phyloP scores from a whole-genome alignment of 2,888 invertebrate genomes.

The Asteroscopus sphinx region DNA sequence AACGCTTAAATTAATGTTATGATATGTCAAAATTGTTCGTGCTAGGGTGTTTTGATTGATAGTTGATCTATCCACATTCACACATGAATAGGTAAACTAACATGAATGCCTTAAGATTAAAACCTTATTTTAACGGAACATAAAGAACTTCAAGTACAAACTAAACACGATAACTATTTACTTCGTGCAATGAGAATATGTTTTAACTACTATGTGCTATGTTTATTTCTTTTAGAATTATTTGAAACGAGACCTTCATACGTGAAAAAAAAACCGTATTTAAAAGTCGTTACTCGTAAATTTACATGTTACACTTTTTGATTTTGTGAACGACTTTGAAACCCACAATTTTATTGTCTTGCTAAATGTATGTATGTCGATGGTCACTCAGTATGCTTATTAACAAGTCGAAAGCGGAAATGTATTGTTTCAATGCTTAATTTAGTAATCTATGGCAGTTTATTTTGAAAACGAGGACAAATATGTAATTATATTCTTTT shows the following conservation, averaged over 20 bases:
- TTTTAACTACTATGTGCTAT: conserved; percentile 34
- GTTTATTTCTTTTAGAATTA: conserved; percentile 23
- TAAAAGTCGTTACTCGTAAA: neutral
- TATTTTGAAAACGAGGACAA: conserved; percentile 42
- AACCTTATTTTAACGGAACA: conserved; percentile 26
- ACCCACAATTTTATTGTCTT: neutral
- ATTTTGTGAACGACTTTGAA: conserved; percentile 1
- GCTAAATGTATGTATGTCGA: no score
- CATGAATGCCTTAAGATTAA: conserved; percentile 12
- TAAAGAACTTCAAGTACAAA: conserved; percentile 48
- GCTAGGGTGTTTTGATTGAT: no score
- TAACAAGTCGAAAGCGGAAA: conserved; percentile 13
- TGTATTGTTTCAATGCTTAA: conserved; percentile 16
- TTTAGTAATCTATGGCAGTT: conserved; percentile 24
- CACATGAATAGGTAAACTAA: conserved; percentile 3
- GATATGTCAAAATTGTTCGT: no score
- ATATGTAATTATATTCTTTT: conserved; percentile 39
- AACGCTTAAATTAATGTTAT: no score
- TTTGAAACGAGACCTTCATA: conserved; percentile 23
- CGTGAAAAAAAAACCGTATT: conserved; percentile 6
- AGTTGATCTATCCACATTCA: conserved; percentile 9
- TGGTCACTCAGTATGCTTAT: conserved; percentile 1
- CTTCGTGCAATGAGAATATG: conserved; percentile 35
- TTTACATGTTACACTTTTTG: neutral
- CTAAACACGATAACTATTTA: conserved; percentile 50